phyloP scores from a whole-genome alignment of 2,888 invertebrate species.

The Oeneis ivallda region DNA sequence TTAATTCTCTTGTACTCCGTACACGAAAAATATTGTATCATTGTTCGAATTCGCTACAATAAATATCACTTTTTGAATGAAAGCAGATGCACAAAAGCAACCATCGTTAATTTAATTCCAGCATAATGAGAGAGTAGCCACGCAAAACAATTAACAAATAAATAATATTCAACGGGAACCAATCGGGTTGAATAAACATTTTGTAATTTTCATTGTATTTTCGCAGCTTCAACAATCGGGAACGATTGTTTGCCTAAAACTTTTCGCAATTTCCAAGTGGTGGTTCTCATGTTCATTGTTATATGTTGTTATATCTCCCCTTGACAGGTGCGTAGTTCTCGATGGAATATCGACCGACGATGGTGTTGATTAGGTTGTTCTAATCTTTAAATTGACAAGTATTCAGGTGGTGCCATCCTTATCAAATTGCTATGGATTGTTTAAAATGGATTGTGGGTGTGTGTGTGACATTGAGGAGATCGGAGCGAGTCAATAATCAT shows the following conservation, averaged over 20 bases:
- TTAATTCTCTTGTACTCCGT: too few relatives aligned
- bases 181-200: constrained; percentile 28
- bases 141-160: constrained; percentile 19
- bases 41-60: background rate
- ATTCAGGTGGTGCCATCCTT: too few relatives aligned
- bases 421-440: too few relatives aligned
- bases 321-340: background rate
- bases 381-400: too few relatives aligned
- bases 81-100: constrained; percentile 6
- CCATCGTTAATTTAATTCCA: constrained; percentile 10
- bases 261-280: constrained; percentile 16
- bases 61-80: background rate
- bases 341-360: background rate
- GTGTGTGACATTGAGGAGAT: too few relatives aligned
- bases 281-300: constrained; percentile 18
- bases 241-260: constrained; percentile 24
- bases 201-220: constrained; percentile 30
- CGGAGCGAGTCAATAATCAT: too few relatives aligned
- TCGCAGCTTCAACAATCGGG: constrained; percentile 14
- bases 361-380: too few relatives aligned
- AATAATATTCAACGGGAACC: constrained; percentile 25
- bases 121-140: constrained; percentile 9
- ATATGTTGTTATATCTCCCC: background rate
- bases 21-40: background rate
- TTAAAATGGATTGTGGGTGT: too few relatives aligned